Conservation (phyloP, 2,113 vertebrate species). For the Morphnarchus princeps region DNA sequence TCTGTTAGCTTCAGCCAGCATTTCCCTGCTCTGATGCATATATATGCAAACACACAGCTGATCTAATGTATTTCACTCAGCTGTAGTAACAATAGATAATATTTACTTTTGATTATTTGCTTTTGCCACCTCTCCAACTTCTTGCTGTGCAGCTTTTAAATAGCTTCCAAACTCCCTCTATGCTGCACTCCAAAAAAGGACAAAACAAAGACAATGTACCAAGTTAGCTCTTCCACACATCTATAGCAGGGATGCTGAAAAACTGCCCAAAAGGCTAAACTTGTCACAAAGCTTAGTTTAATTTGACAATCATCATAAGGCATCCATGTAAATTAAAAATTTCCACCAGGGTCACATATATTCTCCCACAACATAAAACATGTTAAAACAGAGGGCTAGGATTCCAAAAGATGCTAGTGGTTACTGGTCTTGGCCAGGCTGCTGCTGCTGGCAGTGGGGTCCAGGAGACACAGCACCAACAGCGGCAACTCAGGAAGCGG, state of each 20-base stretch:
- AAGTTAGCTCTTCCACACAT: neutral
- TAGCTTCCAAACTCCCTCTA: neutral
- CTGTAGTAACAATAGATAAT: neutral
- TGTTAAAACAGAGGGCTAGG: constrained; percentile 23
- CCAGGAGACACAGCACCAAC: neutral
- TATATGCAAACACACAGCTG: neutral
- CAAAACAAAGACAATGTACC: neutral
- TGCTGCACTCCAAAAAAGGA: neutral
- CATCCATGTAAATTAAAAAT: constrained; percentile 62
- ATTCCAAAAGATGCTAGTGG: neutral
- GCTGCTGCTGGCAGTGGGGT: neutral
- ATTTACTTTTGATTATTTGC: neutral
- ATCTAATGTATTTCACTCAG: neutral
- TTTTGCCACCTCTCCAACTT: neutral
- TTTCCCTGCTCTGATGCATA: neutral
- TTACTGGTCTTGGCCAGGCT: neutral
- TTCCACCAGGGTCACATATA: constrained; percentile 38
- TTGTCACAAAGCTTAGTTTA: constrained; percentile 61
- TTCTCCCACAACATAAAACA: constrained; percentile 36
- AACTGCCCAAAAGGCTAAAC: neutral
- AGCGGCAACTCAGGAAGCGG: neutral
- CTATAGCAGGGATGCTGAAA: neutral
- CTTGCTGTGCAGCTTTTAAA: neutral
- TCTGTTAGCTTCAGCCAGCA: neutral
- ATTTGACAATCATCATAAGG: constrained; percentile 67